These are phyloP conservation scores for Podocnemis expansa DNA, from an alignment of 2,113 vertebrate species.

Conservation along the genomic window DNA sequence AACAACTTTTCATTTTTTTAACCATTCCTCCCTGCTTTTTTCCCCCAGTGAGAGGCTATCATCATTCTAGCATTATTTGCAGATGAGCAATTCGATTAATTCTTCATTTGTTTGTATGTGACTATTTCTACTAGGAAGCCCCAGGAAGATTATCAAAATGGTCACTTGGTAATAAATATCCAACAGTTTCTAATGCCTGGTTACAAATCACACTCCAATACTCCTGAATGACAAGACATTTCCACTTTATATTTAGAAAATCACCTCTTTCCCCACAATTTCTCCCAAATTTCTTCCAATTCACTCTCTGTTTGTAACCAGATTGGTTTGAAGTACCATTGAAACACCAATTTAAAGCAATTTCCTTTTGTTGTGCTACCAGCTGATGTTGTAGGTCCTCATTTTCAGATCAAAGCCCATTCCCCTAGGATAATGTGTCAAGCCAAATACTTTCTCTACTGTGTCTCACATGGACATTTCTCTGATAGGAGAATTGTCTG, in stretches of 20 bases:
- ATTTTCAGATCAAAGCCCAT: background rate
- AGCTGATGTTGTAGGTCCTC: background rate
- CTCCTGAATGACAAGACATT: background rate
- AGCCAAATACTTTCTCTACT: background rate
- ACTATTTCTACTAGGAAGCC: background rate
- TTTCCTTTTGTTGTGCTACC: background rate
- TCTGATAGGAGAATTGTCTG: background rate
- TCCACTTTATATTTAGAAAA: accelerated
- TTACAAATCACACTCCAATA: background rate
- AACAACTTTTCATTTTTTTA: background rate
- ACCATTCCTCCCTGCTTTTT: background rate
- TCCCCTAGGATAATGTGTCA: background rate
- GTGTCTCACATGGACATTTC: background rate
- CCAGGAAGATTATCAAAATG: background rate
- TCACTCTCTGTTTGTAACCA: background rate
- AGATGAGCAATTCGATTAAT: background rate
- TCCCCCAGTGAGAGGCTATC: background rate
- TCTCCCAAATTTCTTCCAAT: background rate
- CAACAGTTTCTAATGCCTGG: background rate
- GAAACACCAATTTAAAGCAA: background rate
- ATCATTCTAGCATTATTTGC: background rate
- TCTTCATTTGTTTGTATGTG: background rate
- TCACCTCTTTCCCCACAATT: background rate
- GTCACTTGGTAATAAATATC: conserved; percentile 1
- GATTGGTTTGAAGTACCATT: background rate